Evolutionary conservation across 2,113 vertebrate species (phyloP), one percentile per base, ranked within the genome.

Genomic region (Notothenia coriiceps): DNA sequence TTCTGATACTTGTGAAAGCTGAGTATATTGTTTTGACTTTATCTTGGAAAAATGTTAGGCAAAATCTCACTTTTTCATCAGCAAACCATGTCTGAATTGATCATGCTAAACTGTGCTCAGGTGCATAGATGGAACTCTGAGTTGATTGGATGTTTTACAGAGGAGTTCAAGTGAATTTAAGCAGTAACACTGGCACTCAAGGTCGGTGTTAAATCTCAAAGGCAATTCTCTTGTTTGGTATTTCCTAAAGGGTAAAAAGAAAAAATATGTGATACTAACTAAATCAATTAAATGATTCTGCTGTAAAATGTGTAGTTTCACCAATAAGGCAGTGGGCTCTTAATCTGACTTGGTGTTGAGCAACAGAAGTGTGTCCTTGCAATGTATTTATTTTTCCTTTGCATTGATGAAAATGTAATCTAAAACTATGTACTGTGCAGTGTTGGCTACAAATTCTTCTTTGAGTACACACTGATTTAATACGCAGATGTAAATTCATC

Each of bases 261-360:
- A 12, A 33, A 61, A 61, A 55, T 1, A 46, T 47, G 56, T 49
- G 40, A 49, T 22, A 46, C 64, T 65, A 5, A 64, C 52, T 20
- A 44, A 54, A 70, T 66, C n/a, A 51, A 40, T 40, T 73, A n/a
- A 47, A 74, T 57, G 44, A 20, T 10, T 60, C n/a, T 49, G 49
- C 74, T 85, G 51, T 69, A 68, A 74, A 15, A 44, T 63, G 71
- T 67, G 29, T 80, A 68, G 86, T 79, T 84, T 86, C 61, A 40
- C 35, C 35, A 7, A 40, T 40, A 80, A 60, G 66, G 75, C 69
- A 59, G 46, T 35, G 35, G 61, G 11, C 61, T 80, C 63, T 76
- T 83, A 40, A 40, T 40, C 35, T 40, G 35, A 40, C 35, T 40
- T n/a, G 18, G 59, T 52, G 69, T 83, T 80, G 77, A 76, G 80